Evolutionary conservation across 1,140 invertebrate species (phyloP).

Genomic region (Neodiprion fabricii): DNA sequence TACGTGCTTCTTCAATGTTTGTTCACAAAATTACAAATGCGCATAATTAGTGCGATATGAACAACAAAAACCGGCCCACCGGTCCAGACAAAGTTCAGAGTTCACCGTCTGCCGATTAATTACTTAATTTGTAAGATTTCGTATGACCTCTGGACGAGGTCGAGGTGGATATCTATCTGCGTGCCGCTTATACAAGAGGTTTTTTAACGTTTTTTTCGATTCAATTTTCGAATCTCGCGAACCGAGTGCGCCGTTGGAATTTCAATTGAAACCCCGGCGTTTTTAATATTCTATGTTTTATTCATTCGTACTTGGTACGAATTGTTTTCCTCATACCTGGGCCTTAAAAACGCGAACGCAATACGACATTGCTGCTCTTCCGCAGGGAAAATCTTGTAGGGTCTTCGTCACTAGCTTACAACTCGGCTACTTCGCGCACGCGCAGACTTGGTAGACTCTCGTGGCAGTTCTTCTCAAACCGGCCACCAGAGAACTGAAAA

Average conservation of each 20-base stretch:
- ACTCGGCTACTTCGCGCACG: not conserved
- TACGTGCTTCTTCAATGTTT: too few relatives aligned
- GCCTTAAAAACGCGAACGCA: conserved; percentile 76
- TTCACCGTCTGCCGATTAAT: too few relatives aligned
- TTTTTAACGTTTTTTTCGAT: not conserved
- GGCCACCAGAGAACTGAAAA: conserved; percentile 59
- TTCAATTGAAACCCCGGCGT: not conserved
- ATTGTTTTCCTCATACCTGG: conserved; percentile 64
- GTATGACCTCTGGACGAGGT: conserved; percentile 11
- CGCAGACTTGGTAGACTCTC: conserved; percentile 24
- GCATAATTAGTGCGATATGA: too few relatives aligned
- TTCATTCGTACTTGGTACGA: conserved; percentile 3
- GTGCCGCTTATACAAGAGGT: not conserved
- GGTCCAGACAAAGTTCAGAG: too few relatives aligned
- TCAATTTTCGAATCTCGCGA: too few relatives aligned
- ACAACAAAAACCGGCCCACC: too few relatives aligned
- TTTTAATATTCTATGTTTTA: not conserved
- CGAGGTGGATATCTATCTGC: not conserved
- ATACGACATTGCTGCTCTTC: conserved; percentile 70
- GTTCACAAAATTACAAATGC: too few relatives aligned
- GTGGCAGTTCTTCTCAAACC: conserved; percentile 62
- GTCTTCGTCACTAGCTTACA: not conserved
- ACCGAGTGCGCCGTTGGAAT: not conserved
- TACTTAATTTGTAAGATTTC: not conserved
- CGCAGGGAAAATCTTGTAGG: not conserved